These are phyloP conservation scores for Phthorimaea operculella DNA, from an alignment of 1,140 invertebrate species.

Conservation along the genomic window DNA sequence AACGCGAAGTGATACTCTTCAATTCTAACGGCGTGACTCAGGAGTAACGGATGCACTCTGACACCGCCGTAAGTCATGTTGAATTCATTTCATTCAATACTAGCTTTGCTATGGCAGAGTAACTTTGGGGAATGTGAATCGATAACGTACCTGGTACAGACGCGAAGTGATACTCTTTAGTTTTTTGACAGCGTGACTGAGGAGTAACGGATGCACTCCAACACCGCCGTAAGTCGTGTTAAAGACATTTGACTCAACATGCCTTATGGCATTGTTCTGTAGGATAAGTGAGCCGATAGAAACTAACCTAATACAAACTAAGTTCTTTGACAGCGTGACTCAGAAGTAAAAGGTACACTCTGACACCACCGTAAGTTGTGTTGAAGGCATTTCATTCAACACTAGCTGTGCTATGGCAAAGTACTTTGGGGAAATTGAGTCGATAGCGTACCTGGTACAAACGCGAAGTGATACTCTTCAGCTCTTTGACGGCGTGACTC, in stretches of 20 bases:
- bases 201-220: slow-evolving; percentile 78
- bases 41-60: slow-evolving; percentile 78
- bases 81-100: no score
- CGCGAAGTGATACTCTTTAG: slow-evolving; percentile 73
- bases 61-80: slow-evolving; percentile 84
- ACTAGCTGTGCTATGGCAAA: no score
- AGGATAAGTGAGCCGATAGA: no score
- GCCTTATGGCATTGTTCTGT: no score
- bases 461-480: slow-evolving; percentile 72
- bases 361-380: slow-evolving; percentile 81
- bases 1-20: slow-evolving; percentile 71
- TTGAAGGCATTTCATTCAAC: slow-evolving; percentile 84
- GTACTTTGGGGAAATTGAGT: no score
- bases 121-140: no score
- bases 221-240: slow-evolving; percentile 84
- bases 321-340: slow-evolving; percentile 79
- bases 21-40: slow-evolving; percentile 80
- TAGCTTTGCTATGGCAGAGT: no score
- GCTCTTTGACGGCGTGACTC: slow-evolving; percentile 78
- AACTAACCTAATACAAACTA: slow-evolving; percentile 71
- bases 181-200: slow-evolving; percentile 81
- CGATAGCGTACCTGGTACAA: slow-evolving; percentile 70
- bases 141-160: slow-evolving; percentile 69
- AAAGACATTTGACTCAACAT: no score
- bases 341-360: slow-evolving; percentile 80